These are phyloP conservation scores for Micronycteris hirsuta DNA, from an alignment of 2,113 vertebrate genomes.

Conservation along the genomic window DNA sequence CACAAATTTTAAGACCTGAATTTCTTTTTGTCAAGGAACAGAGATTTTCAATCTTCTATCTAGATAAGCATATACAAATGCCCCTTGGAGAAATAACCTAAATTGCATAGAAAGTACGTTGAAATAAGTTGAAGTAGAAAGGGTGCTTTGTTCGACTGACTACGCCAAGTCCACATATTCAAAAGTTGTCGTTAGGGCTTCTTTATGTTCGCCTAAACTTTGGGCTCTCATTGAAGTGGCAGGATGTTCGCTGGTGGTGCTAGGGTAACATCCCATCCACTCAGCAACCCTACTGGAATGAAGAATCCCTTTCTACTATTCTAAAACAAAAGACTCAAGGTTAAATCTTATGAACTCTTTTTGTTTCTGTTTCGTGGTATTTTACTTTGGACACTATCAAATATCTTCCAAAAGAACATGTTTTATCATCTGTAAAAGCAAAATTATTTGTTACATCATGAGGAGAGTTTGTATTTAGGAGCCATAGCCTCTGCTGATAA, in stretches of 20 bases:
- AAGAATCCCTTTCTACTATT: background rate
- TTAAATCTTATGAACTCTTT: background rate
- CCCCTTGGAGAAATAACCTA: background rate
- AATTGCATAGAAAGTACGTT: background rate
- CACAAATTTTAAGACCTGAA: background rate
- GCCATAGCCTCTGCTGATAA: too few relatives aligned
- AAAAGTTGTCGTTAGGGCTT: background rate
- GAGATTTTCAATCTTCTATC: background rate
- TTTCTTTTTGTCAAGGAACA: background rate
- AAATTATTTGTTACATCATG: too few relatives aligned
- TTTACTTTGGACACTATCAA: too few relatives aligned
- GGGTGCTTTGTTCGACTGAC: background rate
- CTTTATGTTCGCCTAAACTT: background rate
- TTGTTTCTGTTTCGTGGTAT: background rate
- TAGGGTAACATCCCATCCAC: background rate
- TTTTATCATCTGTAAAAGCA: too few relatives aligned
- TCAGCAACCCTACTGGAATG: background rate
- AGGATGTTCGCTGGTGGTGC: background rate
- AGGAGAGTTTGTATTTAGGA: too few relatives aligned
- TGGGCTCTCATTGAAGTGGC: background rate
- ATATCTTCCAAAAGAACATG: too few relatives aligned
- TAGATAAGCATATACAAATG: background rate
- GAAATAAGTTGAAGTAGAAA: background rate
- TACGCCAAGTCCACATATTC: background rate
- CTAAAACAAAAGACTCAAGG: background rate